phyloP scores from a whole-genome alignment of 2,888 invertebrate genomes.

The Tipula confusa region DNA sequence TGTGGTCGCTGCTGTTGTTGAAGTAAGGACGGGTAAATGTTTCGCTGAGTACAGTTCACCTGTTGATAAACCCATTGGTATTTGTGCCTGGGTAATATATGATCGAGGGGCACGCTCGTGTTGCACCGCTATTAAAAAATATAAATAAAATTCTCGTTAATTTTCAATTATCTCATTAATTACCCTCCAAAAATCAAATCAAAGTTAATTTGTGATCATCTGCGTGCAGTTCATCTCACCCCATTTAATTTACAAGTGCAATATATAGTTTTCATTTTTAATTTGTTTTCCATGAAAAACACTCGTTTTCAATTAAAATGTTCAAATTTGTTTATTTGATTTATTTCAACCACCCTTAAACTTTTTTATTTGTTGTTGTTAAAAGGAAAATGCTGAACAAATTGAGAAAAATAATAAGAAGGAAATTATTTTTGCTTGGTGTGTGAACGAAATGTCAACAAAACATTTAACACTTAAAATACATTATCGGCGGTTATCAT shows the following conservation, averaged over 20 bases:
- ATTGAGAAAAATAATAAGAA: conserved; percentile 8
- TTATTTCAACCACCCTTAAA: not conserved
- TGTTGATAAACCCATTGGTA: conserved; percentile 37
- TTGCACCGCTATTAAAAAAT: conserved; percentile 71
- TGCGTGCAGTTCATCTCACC: not conserved
- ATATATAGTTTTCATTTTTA: not conserved
- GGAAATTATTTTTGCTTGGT: not conserved
- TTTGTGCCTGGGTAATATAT: conserved; percentile 44
- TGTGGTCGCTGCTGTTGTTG: not conserved
- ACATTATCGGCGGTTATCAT: not conserved
- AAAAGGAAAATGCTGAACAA: not conserved
- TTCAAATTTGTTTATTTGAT: conserved; percentile 25
- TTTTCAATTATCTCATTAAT: not conserved
- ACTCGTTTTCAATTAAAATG: conserved; percentile 25
- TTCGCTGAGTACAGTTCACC: conserved; percentile 31
- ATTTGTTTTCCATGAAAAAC: conserved; percentile 3
- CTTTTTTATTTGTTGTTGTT: not conserved
- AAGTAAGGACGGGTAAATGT: not conserved
- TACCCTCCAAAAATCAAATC: not conserved
- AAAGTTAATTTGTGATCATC: not conserved
- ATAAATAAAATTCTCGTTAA: conserved; percentile 30
- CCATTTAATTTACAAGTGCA: not conserved
- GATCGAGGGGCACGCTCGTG: conserved; percentile 81
- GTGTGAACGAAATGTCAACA: not conserved
- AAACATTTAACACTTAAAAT: not conserved